A percentile compares a stretch with the other conserved stretches of the same genome.
Conservation (phyloP, 64 coral and sea anemone species). For the Actinia equina region DNA sequence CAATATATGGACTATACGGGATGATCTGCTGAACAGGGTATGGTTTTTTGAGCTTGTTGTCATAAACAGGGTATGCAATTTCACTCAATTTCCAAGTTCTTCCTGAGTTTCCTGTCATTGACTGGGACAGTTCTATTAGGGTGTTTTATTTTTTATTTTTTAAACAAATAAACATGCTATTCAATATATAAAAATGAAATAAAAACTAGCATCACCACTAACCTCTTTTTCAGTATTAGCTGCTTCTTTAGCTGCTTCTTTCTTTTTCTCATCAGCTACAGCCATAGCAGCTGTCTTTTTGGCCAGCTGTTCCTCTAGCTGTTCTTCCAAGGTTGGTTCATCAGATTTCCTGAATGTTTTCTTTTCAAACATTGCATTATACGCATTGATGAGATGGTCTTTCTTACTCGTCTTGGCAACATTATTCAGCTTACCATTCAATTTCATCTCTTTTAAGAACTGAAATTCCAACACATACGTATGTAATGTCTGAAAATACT, state of each 20-base stretch:
- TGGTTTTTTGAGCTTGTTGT: too few species aligned
- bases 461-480: slow-evolving; percentile 11
- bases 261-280: slow-evolving; percentile 44
- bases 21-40: too few species aligned
- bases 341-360: slow-evolving; percentile 49
- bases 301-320: slow-evolving; percentile 29
- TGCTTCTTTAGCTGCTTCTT: slow-evolving; percentile 31
- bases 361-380: slow-evolving; percentile 91
- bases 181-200: not conserved
- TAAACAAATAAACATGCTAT: not conserved
- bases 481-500: not conserved
- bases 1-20: too few species aligned
- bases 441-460: slow-evolving; percentile 88
- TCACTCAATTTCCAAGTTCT: too few species aligned
- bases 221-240: slow-evolving; percentile 45
- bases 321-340: slow-evolving; percentile 44
- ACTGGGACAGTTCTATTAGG: too few species aligned
- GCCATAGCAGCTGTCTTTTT: slow-evolving; percentile 32
- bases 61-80: too few species aligned
- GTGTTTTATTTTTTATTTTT: not conserved
- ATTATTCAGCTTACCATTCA: slow-evolving; percentile 97
- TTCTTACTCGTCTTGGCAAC: slow-evolving; percentile 96
- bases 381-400: slow-evolving; percentile 74
- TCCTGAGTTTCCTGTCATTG: too few species aligned
- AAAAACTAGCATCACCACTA: not conserved